Evolutionary conservation across 92 coral and sea anemone species (phyloP), one percentile per base, ranked within the genome.

Genomic region (Porites cylindrica): DNA sequence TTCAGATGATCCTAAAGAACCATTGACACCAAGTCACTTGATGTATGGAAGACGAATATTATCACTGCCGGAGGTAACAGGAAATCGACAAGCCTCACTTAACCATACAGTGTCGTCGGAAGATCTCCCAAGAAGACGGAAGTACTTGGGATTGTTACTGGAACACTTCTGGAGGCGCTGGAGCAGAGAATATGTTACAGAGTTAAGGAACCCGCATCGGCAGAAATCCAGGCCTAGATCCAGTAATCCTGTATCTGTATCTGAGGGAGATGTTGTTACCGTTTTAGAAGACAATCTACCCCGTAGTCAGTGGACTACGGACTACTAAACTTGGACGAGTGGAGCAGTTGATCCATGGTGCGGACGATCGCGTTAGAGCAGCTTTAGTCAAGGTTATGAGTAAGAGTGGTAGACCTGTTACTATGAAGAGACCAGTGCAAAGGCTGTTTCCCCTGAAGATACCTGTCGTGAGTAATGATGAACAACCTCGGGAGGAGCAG

Each of bases 1-100:
- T 47, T 74, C 87, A 61, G 94, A 91, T 75, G 93, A 79, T 82
- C 74, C 82, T 21, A 86, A 91, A 8, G 93, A 93, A 85, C 89
- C 91, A 0, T 76, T 93, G 54, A 91, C 91, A n/a, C 91, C 93
- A 7, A 82, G 85, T 60, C 91, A 91, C 72, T 86, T 91, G 32
- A 66, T 93, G 24, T 85, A 58, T 51, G 93, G 93, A 47, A 54
- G 93, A 38, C 72, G 91, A 77, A 62, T 93, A 68, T 80, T 85
- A 50, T 76, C 77, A 24, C 82, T 91, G 83, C 91, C 94, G 56
- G 85, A 91, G 6, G 59, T 66, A 20, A 69, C 6, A 11, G 19
- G 51, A 58, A 26, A n/a, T 24, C 53, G 56, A 52, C 32, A 70
- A 51, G 56, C 56, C 6, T 50, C 52, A 18, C 7, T 59, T 24